These are phyloP conservation scores for Mesoligia furuncula DNA, from an alignment of 2,888 invertebrate species.

Conservation along the genomic window DNA sequence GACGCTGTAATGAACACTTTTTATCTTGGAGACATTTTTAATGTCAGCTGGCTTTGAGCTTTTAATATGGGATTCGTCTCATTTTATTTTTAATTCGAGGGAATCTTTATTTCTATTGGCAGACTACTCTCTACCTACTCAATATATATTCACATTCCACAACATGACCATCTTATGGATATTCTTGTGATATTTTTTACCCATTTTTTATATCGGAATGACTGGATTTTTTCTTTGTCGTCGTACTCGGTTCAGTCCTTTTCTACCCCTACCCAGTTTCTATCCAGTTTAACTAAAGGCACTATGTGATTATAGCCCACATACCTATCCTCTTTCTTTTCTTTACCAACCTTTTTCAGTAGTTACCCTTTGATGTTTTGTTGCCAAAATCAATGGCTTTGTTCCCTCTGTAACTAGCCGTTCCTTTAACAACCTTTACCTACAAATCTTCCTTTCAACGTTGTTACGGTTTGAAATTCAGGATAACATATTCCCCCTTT, in stretches of 20 bases:
- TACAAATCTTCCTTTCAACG: conserved; percentile 56
- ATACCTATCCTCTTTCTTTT: conserved; percentile 10
- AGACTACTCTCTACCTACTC: neutral
- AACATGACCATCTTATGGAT: neutral
- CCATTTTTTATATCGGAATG: neutral
- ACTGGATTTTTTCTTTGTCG: conserved; percentile 5
- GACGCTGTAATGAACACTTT: conserved; percentile 62
- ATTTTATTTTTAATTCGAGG: neutral
- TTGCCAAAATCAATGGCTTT: conserved; percentile 57
- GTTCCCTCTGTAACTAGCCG: conserved; percentile 42
- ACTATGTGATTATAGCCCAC: conserved; percentile 34
- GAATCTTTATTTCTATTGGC: conserved; percentile 5
- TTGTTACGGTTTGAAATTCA: conserved; percentile 59
- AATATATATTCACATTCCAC: neutral
- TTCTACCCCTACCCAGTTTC: conserved; percentile 7
- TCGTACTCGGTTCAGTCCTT: neutral
- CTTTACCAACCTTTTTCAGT: conserved; percentile 29
- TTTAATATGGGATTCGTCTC: conserved; percentile 16
- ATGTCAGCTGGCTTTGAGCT: conserved; percentile 21
- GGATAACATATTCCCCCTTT: conserved; percentile 61
- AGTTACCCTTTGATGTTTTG: conserved; percentile 56
- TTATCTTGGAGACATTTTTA: conserved; percentile 50
- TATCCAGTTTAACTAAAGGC: conserved; percentile 27
- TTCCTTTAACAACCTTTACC: conserved; percentile 43
- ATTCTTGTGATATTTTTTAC: neutral